Conservation (phyloP, 2,113 vertebrate genomes). For the Sus scrofa region T2T-Sscrofa CM000812.6:41041001-41041500, state of each 20-base stretch:
- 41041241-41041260: neutral
- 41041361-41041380: neutral
- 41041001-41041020: too few species aligned
- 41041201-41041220: slow-evolving; percentile 2
- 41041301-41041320: neutral
- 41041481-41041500: neutral
- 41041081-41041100: neutral
- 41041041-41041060: too few species aligned
- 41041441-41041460: neutral
- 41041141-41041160: slow-evolving; percentile 9
- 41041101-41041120: neutral
- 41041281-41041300: neutral
- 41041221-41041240: neutral
- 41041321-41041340: neutral
- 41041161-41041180: slow-evolving; percentile 38
- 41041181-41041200: neutral
- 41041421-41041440: neutral
- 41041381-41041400: neutral
- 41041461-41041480: neutral
- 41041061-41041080: too few species aligned
- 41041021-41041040: too few species aligned
- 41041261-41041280: neutral
- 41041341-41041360: neutral
- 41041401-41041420: neutral
- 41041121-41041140: neutral